Evolutionary conservation across 2,113 vertebrate genomes (phyloP).

Genomic region (Istiophorus platypterus): DNA sequence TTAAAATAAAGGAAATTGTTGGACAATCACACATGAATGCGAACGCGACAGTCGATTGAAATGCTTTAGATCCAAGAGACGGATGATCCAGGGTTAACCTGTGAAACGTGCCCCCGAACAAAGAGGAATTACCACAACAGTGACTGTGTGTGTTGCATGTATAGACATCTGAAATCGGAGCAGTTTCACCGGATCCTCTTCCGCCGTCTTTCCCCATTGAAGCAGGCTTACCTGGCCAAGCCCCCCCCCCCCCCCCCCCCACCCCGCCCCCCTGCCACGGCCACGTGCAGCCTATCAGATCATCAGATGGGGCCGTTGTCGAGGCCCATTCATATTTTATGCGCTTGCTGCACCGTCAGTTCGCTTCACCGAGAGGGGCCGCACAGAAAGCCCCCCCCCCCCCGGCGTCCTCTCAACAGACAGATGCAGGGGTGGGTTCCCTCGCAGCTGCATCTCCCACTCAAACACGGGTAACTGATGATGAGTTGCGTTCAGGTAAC

Average conservation of each 20-base stretch:
- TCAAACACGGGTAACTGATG: constrained; percentile 25
- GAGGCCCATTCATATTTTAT: constrained; percentile 16
- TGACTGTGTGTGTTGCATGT: no score
- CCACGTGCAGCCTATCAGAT: no score
- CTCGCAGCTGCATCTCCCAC: constrained; percentile 7
- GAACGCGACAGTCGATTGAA: no score
- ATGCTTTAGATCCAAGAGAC: no score
- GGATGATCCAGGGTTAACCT: no score
- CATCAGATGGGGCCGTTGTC: neutral
- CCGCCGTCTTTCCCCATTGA: neutral
- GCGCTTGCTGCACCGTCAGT: constrained; percentile 12
- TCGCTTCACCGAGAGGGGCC: constrained; percentile 23
- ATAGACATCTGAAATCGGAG: neutral
- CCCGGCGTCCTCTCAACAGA: neutral
- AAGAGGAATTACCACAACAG: no score
- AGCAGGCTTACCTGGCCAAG: neutral
- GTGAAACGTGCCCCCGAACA: no score
- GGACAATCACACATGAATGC: no score
- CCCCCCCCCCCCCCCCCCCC: no score
- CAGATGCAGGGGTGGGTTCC: neutral
- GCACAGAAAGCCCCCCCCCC: neutral
- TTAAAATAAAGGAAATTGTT: no score
- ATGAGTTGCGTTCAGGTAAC: constrained; percentile 44
- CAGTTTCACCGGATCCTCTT: neutral
- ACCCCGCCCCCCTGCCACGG: neutral